Evolutionary conservation across 1,140 invertebrate species (phyloP).

Genomic region (Drosophila watanabei): DNA sequence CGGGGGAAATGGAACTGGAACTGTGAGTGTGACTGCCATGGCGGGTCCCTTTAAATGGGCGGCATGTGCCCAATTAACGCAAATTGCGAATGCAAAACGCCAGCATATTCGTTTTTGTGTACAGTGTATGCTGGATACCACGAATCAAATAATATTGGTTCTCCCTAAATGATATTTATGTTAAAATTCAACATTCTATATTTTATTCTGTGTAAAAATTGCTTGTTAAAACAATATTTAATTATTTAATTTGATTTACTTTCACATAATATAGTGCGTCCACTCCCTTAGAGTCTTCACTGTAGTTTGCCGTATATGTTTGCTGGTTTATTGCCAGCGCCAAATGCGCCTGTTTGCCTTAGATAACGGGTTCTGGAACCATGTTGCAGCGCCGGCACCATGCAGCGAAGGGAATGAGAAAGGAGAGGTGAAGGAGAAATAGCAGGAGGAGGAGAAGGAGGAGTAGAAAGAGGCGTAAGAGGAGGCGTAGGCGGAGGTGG

Average conservation of each 20-base stretch:
- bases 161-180: background rate
- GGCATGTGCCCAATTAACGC: slow-evolving; percentile 75
- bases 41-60: slow-evolving; percentile 57
- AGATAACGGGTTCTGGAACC: slow-evolving; percentile 66
- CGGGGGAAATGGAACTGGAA: background rate
- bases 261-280: background rate
- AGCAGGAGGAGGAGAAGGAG: background rate
- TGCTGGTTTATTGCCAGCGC: slow-evolving; percentile 60
- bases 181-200: background rate
- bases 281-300: background rate
- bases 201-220: background rate
- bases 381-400: slow-evolving; percentile 20
- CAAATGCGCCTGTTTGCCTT: slow-evolving; percentile 67
- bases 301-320: slow-evolving; percentile 41
- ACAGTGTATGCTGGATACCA: background rate
- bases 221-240: background rate
- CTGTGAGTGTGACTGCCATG: background rate
- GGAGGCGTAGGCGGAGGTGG: too few relatives aligned
- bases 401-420: slow-evolving; percentile 9
- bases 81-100: slow-evolving; percentile 51
- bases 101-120: slow-evolving; percentile 13
- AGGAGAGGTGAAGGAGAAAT: background rate
- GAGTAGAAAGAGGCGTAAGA: background rate
- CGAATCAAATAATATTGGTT: background rate
- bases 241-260: too few relatives aligned